Percentiles rank a stretch among this genome's conserved stretches.
These are phyloP conservation scores for Aphelocoma coerulescens DNA, from an alignment of 2,113 vertebrate genomes.

Conservation along the genomic window DNA sequence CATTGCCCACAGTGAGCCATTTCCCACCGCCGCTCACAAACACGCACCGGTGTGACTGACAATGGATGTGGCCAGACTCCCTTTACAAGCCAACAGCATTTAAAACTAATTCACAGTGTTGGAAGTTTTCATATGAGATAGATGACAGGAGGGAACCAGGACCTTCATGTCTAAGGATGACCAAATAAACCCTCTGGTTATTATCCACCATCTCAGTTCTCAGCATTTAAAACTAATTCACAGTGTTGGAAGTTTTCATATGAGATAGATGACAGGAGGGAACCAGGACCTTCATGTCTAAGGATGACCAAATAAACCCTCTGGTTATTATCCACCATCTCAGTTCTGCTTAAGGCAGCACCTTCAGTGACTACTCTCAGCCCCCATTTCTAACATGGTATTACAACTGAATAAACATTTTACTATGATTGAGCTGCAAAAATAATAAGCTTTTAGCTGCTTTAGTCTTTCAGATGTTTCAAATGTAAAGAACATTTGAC, in stretches of 20 bases:
- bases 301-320: not conserved
- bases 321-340: not conserved
- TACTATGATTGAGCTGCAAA: not conserved
- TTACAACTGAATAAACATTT: slow-evolving; percentile 3
- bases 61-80: not conserved
- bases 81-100: not conserved
- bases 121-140: not conserved
- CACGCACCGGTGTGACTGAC: fast-evolving
- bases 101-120: not conserved
- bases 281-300: not conserved
- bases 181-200: not conserved
- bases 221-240: not conserved
- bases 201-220: not conserved
- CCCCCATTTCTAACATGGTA: not conserved
- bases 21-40: not conserved
- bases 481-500: slow-evolving; percentile 44
- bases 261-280: not conserved
- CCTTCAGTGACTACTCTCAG: not conserved
- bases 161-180: not conserved
- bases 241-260: not conserved
- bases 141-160: not conserved
- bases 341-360: not conserved
- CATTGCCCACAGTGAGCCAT: fast-evolving
- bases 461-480: slow-evolving; percentile 26
- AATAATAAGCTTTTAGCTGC: slow-evolving; percentile 15